These are phyloP conservation scores for Tipula vernalis DNA, from an alignment of 2,888 invertebrate genomes.

Conservation along the genomic window DNA sequence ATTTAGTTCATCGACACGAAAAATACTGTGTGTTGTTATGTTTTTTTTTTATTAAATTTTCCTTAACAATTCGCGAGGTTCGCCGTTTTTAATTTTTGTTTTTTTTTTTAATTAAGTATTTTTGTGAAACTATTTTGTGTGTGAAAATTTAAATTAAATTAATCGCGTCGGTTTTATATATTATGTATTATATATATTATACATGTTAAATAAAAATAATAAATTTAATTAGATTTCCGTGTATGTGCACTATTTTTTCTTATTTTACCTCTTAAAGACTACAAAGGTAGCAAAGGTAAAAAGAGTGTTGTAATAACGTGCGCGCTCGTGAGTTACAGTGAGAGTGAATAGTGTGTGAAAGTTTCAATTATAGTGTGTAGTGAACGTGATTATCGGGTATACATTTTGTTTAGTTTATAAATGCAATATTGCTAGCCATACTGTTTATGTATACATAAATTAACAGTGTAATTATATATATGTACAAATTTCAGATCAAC, in stretches of 20 bases:
- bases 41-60: background rate
- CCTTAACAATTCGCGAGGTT: background rate
- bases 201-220: background rate
- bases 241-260: background rate
- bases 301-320: background rate
- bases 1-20: constrained; percentile 10
- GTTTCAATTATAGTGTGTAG: background rate
- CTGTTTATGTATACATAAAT: background rate
- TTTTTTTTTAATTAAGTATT: background rate
- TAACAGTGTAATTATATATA: background rate
- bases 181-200: background rate
- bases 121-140: background rate
- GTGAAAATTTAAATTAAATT: background rate
- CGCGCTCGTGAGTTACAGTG: background rate
- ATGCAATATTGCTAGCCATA: background rate
- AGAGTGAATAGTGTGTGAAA: background rate
- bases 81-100: background rate
- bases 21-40: background rate
- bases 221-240: background rate
- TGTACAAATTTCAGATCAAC: background rate
- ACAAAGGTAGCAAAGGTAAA: background rate
- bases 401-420: background rate
- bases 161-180: background rate
- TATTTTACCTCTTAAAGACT: background rate
- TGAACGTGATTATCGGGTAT: background rate